A percentile compares a stretch with the other conserved stretches of the same genome.
Evolutionary conservation across 1,140 invertebrate species (phyloP).

Genomic region (Battus philenor): DNA sequence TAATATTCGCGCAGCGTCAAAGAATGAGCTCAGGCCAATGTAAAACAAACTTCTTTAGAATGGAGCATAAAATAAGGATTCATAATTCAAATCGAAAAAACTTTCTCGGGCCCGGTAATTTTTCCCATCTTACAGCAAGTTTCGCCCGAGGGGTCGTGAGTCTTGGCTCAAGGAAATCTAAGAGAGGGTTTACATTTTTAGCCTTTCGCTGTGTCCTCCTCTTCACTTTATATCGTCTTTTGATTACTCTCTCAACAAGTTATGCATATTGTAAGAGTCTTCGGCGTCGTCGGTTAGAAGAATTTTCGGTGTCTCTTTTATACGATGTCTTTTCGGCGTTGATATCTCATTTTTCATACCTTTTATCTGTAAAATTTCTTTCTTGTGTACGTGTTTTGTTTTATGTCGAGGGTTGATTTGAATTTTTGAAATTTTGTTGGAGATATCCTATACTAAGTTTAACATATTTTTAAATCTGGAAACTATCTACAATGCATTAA

Average conservation of each 20-base stretch:
- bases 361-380: conserved; percentile 50
- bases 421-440: not conserved
- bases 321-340: conserved; percentile 47
- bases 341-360: conserved; percentile 60
- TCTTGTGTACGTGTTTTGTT: conserved; percentile 54
- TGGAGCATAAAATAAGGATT: conserved; percentile 72
- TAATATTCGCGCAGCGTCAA: conserved; percentile 55
- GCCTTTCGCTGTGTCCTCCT: conserved; percentile 70
- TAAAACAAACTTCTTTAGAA: conserved; percentile 66
- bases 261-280: conserved; percentile 73
- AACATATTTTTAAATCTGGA: conserved; percentile 32
- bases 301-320: conserved; percentile 60
- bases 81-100: conserved; percentile 76
- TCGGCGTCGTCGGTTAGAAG: conserved; percentile 48
- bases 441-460: too few species aligned
- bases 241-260: conserved; percentile 75
- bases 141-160: conserved; percentile 61
- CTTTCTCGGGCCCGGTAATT: conserved; percentile 67
- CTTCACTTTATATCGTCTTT: conserved; percentile 74
- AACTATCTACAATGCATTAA: conserved; percentile 49
- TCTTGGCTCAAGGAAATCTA: conserved; percentile 61
- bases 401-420: not conserved
- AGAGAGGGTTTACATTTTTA: conserved; percentile 72
- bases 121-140: conserved; percentile 73
- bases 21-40: conserved; percentile 56